A percentile compares a stretch with the other conserved stretches of the same genome.
phyloP scores from a whole-genome alignment of 2,888 invertebrate genomes.

The Patella caerulea region DNA sequence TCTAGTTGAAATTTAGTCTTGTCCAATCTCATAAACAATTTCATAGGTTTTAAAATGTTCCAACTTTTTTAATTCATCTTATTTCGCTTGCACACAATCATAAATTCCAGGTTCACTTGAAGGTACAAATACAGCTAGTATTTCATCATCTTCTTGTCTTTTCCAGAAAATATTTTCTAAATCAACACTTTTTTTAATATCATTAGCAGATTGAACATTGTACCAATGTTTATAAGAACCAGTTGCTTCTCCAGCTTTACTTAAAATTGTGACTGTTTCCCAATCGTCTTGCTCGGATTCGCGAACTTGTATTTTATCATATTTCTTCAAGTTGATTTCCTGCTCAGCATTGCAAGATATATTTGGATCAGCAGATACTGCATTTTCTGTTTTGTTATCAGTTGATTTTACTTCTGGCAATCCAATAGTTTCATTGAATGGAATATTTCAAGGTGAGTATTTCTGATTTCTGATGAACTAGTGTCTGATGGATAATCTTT shows the following conservation, averaged over 20 bases:
- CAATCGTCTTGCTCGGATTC: not conserved
- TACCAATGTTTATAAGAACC: constrained; percentile 18
- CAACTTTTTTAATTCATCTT: not conserved
- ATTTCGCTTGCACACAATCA: constrained; percentile 19
- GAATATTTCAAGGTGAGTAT: too few relatives aligned
- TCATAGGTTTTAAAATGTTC: too few relatives aligned
- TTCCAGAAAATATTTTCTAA: not conserved
- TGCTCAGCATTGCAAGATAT: not conserved
- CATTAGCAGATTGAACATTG: constrained; percentile 7
- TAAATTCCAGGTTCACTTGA: not conserved
- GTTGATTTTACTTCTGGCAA: not conserved
- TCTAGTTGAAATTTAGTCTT: constrained; percentile 13
- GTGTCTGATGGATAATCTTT: not conserved
- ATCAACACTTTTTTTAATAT: constrained; percentile 7
- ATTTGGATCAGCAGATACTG: too few relatives aligned
- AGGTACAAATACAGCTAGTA: not conserved
- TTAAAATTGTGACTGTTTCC: constrained; percentile 17
- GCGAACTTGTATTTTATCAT: constrained; percentile 1
- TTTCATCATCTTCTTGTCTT: too few relatives aligned
- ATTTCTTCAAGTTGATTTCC: not conserved
- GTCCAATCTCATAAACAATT: too few relatives aligned
- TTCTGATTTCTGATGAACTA: too few relatives aligned
- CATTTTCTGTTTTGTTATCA: not conserved
- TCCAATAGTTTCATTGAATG: not conserved
- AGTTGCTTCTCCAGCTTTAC: constrained; percentile 19